Evolutionary conservation across 30 jellyfish, hydroid and myxozoan species (phyloP), one percentile per base, ranked within the genome.

Genomic region (Mastigias papua): DNA sequence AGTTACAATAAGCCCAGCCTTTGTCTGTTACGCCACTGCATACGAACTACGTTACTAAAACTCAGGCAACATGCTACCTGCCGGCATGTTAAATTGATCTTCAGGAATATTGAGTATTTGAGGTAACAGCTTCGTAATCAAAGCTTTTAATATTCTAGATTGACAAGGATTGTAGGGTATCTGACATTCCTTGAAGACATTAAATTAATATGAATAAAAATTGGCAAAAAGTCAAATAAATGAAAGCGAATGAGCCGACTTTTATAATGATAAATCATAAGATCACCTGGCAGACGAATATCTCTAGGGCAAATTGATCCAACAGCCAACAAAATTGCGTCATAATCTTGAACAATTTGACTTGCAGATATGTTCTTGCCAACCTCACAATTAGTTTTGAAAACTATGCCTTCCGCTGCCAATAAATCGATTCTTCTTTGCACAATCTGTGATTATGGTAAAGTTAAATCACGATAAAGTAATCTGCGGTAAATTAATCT

Each of bases 241-340:
- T 10, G 23, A 57, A 57, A 6, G 23, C 19, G 27, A 20, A 57
- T 5, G 27, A 23, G n/a, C n/a, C n/a, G n/a, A n/a, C n/a, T n/a
- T n/a, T n/a, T n/a, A n/a, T n/a, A 57, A 57, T 57, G 69, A 42
- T 4, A 15, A 42, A 42, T 42, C 7, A 4, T 42, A 4, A 15
- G 25, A 54, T 74, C 54, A 89, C 97, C 97, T 70, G 97, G 97
- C 16, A 90, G 67, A 21, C 72, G 89, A 8, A 90, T 64, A 76
- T 90, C 90, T 48, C 97, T 77, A 0, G 97, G 97, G 35, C 63
- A 76, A 1, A 78, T 68, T 26, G 97, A 90, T 15, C 97, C 97
- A 32, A 81, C 84, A 8, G 97, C 92, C 67, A 90, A 60, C 79
- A 90, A 54, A 62, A 84, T 35, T 2, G 97, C 97, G 68, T 90